These are phyloP conservation scores for Oligia latruncula DNA, from an alignment of 2,888 invertebrate species.

Conservation along the genomic window DNA sequence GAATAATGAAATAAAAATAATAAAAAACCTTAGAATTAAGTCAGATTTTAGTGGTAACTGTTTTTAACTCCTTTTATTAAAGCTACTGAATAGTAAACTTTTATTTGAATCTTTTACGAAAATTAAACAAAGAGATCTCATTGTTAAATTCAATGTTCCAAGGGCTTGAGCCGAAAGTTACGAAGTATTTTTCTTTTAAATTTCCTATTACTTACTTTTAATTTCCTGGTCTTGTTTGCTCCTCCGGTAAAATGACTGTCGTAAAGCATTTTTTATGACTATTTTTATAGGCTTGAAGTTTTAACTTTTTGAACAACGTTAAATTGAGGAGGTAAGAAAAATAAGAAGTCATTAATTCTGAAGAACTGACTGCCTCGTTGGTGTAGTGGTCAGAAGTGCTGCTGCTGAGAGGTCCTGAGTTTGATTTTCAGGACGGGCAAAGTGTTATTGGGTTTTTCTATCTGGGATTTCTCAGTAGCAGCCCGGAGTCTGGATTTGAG, in stretches of 20 bases:
- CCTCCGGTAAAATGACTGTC: slow-evolving; percentile 40
- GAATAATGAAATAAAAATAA: too few species aligned
- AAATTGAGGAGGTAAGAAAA: slow-evolving; percentile 22
- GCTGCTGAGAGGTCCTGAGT: background rate
- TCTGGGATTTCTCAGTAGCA: background rate
- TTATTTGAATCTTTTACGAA: slow-evolving; percentile 22
- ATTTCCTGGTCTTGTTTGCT: slow-evolving; percentile 55
- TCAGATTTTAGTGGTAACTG: background rate
- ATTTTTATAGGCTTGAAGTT: slow-evolving; percentile 46
- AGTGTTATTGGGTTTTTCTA: background rate
- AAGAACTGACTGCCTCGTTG: background rate
- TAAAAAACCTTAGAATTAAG: background rate
- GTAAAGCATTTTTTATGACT: slow-evolving; percentile 55
- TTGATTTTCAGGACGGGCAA: background rate
- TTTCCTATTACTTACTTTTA: slow-evolving; percentile 54
- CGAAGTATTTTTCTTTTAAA: slow-evolving; percentile 59
- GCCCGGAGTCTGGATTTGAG: background rate
- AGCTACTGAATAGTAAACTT: slow-evolving; percentile 10
- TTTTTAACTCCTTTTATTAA: slow-evolving; percentile 9
- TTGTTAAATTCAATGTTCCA: slow-evolving; percentile 42
- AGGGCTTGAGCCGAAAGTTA: slow-evolving; percentile 37
- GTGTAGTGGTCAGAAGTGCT: background rate
- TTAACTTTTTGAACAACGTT: slow-evolving; percentile 39
- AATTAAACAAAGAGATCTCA: slow-evolving; percentile 27
- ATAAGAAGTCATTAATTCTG: slow-evolving; percentile 19